Evolutionary conservation across 2,888 invertebrate species (phyloP).

Genomic region (Xestia c-nigrum): DNA sequence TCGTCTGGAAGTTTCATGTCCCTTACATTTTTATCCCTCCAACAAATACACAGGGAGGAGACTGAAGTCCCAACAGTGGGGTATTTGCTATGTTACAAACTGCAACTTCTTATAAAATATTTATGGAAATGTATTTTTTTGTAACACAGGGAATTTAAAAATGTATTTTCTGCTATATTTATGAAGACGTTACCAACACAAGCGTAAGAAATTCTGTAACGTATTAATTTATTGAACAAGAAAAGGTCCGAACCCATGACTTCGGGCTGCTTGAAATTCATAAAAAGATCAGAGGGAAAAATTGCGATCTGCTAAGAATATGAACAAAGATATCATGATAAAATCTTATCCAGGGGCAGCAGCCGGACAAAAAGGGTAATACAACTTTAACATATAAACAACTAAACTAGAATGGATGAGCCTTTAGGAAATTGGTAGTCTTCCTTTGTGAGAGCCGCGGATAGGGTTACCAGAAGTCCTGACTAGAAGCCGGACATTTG

Average conservation of each 20-base stretch:
- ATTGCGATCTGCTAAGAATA: slow-evolving; percentile 71
- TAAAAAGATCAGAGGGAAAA: slow-evolving; percentile 75
- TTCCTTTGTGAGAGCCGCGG: slow-evolving; percentile 73
- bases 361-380: slow-evolving; percentile 77
- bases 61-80: background rate
- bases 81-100: background rate
- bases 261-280: slow-evolving; percentile 75
- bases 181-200: background rate
- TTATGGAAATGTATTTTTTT: background rate
- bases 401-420: slow-evolving; percentile 78
- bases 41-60: background rate
- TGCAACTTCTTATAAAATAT: background rate
- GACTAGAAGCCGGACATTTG: background rate
- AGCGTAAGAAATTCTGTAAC: slow-evolving; percentile 14
- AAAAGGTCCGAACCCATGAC: slow-evolving; percentile 53
- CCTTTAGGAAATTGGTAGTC: slow-evolving; percentile 79
- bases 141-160: background rate
- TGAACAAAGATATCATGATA: slow-evolving; percentile 71
- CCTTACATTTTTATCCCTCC: background rate
- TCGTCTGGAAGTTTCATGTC: slow-evolving; percentile 20
- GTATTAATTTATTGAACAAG: slow-evolving; percentile 57
- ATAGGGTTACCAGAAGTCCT: slow-evolving; percentile 2
- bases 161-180: slow-evolving; percentile 4
- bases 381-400: slow-evolving; percentile 80
- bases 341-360: slow-evolving; percentile 73